Evolutionary conservation across 2,888 invertebrate genomes (phyloP), one percentile per base, ranked within the genome.

Genomic region (Cremastinae sp.): DNA sequence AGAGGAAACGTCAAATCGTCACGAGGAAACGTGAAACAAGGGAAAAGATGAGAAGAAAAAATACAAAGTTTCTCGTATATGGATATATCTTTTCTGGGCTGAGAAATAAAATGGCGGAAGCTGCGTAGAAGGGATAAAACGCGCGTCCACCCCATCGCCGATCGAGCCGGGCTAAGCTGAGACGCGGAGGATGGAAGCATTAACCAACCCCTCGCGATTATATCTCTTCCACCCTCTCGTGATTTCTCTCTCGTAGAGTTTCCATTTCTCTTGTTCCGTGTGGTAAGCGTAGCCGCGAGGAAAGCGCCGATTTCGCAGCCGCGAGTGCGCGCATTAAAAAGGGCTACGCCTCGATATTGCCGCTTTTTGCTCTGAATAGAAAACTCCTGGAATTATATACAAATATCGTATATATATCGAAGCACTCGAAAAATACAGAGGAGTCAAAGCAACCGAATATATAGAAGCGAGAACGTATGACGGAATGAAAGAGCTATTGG

Each of bases 61-160:
- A 28, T 28, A 28, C 14, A 39, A 28, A 59, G 53, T 76, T 47
- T 58, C 39, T 62, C 47, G 35, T 2, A n/a, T n/a, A 7, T n/a
- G n/a, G 18, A 2, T 41, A 51, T 58, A 56, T 18, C 39, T 35
- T 61, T 64, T 8, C 45, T 20, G 16, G 12, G 58, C 35, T 47
- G 74, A 62, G 69, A 80, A 80, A 79, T 78, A 81, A 83, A 81
- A 82, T 82, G 81, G 82, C 81, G 76, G 61, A 18, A 8, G 37
- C 41, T 7, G 41, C 47, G 62, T 3, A 28, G 51, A 35, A 16
- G 45, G 56, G 45, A 43, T 47, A 12, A 58, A 37, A 61, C 39
- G 43, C 45, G 59, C 28, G 65, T 68, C 47, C 65, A 43, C 28
- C 64, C 61, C 51, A 37, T 55, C 68, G 55, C 59, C 70, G 79